phyloP scores from a whole-genome alignment of 2,797 vertebrate genomes.

The Gadopsis marmoratus region DNA sequence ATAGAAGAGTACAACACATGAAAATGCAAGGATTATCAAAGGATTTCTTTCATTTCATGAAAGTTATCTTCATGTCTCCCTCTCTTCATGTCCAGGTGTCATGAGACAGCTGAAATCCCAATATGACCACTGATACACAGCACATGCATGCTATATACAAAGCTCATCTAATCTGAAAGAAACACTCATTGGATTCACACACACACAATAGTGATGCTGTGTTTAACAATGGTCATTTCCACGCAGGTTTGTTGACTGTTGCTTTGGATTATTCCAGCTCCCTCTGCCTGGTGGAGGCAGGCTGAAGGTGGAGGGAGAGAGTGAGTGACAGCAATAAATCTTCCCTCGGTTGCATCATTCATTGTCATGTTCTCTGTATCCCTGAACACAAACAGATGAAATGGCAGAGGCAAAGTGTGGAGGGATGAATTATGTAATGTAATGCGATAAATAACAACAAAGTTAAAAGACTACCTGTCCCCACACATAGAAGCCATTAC shows the following conservation, averaged over 20 bases:
- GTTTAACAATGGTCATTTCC: slow-evolving; percentile 6
- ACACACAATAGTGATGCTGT: neutral
- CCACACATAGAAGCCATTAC: neutral
- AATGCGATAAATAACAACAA: slow-evolving; percentile 36
- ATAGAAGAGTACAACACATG: slow-evolving; percentile 42
- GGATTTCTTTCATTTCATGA: slow-evolving; percentile 33
- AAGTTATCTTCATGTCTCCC: slow-evolving; percentile 17
- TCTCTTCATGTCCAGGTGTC: slow-evolving; percentile 50
- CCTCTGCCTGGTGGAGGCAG: neutral
- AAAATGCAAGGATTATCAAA: slow-evolving; percentile 56
- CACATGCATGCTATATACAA: neutral
- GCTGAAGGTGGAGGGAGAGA: slow-evolving; percentile 3
- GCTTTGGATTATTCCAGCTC: neutral
- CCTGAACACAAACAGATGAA: slow-evolving; percentile 40
- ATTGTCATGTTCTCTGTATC: slow-evolving; percentile 34
- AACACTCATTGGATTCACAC: neutral
- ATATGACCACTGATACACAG: slow-evolving; percentile 24
- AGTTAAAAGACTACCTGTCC: slow-evolving; percentile 2
- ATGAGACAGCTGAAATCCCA: slow-evolving; percentile 33
- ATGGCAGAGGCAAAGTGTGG: slow-evolving; percentile 10
- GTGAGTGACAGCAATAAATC: slow-evolving; percentile 35
- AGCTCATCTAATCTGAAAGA: neutral
- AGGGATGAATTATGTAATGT: slow-evolving; percentile 34
- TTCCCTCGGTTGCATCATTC: slow-evolving; percentile 34
- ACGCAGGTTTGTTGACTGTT: slow-evolving; percentile 21